A percentile compares a stretch with the other conserved stretches of the same genome.
phyloP scores from a whole-genome alignment of 23 tunicate species.

The Ciona savignyi region DNA sequence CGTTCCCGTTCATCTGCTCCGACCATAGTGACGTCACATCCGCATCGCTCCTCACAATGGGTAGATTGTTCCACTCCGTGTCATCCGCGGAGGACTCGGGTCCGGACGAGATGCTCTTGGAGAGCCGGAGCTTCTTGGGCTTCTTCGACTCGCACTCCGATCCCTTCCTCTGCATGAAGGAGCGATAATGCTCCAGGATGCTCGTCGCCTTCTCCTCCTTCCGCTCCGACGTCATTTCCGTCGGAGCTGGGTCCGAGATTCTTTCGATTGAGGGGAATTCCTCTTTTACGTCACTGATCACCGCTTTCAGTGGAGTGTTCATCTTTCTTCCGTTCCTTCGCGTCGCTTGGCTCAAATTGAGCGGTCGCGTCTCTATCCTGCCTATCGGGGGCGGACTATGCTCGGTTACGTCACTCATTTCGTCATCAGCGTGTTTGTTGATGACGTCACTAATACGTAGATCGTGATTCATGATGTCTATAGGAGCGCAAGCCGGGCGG shows the following conservation, averaged over 20 bases:
- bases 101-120: slow-evolving; percentile 27
- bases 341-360: not conserved
- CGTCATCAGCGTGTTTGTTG: not conserved
- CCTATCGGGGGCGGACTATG: not conserved
- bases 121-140: slow-evolving; percentile 18
- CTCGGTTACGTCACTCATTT: not conserved
- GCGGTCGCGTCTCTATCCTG: not conserved
- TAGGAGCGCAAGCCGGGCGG: not conserved
- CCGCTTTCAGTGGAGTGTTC: slow-evolving; percentile 38
- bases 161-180: slow-evolving; percentile 72
- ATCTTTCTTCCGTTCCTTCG: slow-evolving; percentile 38
- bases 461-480: not conserved
- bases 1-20: slow-evolving; percentile 39
- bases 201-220: slow-evolving; percentile 34
- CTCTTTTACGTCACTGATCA: not conserved
- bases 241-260: not conserved
- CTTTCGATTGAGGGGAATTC: not conserved
- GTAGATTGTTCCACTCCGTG: slow-evolving; percentile 2
- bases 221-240: not conserved
- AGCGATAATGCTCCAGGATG: slow-evolving; percentile 66
- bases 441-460: not conserved
- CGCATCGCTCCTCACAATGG: slow-evolving; percentile 18
- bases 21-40: slow-evolving; percentile 3
- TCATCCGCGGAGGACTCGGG: slow-evolving; percentile 1
- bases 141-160: slow-evolving; percentile 10